Percentiles rank a stretch among this genome's conserved stretches.
phyloP scores from a whole-genome alignment of 2,888 invertebrate species.

The Sminthurinus aureus region DNA sequence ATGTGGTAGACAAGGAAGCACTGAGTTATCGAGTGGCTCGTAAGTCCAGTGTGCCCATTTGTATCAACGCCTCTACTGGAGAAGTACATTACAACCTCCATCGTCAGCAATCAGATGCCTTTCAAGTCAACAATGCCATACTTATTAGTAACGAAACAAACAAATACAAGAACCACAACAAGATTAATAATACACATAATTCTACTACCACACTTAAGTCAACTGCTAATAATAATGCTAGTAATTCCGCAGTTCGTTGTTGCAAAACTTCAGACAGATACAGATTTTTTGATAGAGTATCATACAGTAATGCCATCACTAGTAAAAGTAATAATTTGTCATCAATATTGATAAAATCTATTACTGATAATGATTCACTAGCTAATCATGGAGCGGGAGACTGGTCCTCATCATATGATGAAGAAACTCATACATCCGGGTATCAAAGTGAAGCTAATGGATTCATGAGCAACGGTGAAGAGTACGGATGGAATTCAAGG shows the following conservation, averaged over 20 bases:
- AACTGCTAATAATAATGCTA: neutral
- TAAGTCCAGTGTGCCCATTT: slow-evolving; percentile 22
- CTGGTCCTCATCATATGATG: slow-evolving; percentile 47
- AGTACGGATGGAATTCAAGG: slow-evolving; percentile 34
- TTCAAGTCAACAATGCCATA: slow-evolving; percentile 35
- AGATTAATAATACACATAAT: slow-evolving; percentile 17
- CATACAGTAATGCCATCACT: neutral
- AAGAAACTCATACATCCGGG: slow-evolving; percentile 80
- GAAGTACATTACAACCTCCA: slow-evolving; percentile 30
- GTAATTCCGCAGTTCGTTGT: neutral
- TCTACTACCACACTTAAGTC: slow-evolving; percentile 4
- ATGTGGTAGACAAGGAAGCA: slow-evolving; percentile 19
- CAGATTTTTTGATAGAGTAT: no score
- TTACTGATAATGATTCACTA: neutral
- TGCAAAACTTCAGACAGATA: no score
- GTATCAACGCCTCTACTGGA: slow-evolving; percentile 38
- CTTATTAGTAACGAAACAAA: slow-evolving; percentile 17
- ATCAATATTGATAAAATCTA: slow-evolving; percentile 5
- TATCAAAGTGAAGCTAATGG: slow-evolving; percentile 74
- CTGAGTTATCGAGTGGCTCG: neutral
- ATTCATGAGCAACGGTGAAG: slow-evolving; percentile 43
- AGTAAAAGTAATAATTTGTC: slow-evolving; percentile 20
- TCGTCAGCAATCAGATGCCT: slow-evolving; percentile 8
- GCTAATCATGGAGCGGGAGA: neutral
- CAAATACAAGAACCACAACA: no score